These are phyloP conservation scores for Beroe forskalii DNA, from an alignment of 37 sponge, comb jelly and placozoan genomes.

Conservation along the genomic window DNA sequence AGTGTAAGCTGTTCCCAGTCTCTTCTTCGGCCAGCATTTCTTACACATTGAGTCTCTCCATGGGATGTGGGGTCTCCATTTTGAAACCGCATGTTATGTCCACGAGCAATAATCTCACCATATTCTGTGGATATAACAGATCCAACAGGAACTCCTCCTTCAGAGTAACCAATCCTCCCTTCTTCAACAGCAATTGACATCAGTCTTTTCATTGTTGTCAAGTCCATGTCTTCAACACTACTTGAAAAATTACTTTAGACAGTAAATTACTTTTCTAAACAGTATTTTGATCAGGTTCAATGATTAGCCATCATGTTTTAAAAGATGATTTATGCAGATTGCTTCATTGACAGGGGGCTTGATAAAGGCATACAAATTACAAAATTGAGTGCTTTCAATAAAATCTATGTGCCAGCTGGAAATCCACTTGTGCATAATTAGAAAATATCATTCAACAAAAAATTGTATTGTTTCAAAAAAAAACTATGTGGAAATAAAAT, in stretches of 20 bases:
- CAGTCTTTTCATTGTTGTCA: neutral
- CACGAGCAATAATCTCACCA: constrained; percentile 27
- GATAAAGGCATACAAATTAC: no score
- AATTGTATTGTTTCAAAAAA: no score
- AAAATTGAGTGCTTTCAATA: no score
- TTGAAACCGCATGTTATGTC: neutral
- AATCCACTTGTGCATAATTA: no score
- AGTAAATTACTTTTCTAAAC: no score
- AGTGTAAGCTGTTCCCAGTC: neutral
- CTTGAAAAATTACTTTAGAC: neutral
- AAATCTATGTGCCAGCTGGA: no score
- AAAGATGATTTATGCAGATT: no score
- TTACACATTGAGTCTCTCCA: neutral
- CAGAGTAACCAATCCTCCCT: neutral
- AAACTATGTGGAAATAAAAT: no score
- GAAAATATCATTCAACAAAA: no score
- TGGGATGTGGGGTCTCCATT: neutral
- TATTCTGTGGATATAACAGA: constrained; percentile 69
- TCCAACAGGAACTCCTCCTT: neutral
- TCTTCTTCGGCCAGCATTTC: neutral
- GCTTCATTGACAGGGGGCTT: no score
- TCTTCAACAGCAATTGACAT: neutral
- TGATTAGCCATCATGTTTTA: no score
- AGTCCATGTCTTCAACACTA: neutral
- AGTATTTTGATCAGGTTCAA: no score